Evolutionary conservation across 1,140 invertebrate species (phyloP).

Genomic region (Achroia grisella): DNA sequence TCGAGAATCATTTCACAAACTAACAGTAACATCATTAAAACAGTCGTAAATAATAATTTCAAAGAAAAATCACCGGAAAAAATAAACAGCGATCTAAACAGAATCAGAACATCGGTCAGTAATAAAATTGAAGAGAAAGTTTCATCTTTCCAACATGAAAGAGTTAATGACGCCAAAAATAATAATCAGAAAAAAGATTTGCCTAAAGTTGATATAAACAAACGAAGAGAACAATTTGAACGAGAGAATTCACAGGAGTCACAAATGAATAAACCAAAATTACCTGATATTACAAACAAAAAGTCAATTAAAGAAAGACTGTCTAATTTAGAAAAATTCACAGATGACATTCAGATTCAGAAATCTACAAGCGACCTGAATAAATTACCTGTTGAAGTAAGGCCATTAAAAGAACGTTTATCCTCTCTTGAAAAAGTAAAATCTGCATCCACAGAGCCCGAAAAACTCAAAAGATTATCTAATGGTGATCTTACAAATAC

Average conservation of each 20-base stretch:
- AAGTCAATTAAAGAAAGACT: slow-evolving; percentile 83
- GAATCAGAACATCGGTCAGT: slow-evolving; percentile 62
- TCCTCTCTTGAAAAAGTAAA: slow-evolving; percentile 78
- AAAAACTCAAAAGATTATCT: slow-evolving; percentile 65
- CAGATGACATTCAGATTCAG: slow-evolving; percentile 57
- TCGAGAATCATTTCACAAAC: slow-evolving; percentile 77
- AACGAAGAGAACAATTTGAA: slow-evolving; percentile 88
- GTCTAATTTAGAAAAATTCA: slow-evolving; percentile 77
- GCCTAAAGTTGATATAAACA: slow-evolving; percentile 87
- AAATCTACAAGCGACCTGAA: slow-evolving; percentile 63
- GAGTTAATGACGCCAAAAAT: slow-evolving; percentile 51
- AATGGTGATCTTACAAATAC: slow-evolving; percentile 70
- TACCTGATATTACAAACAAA: slow-evolving; percentile 76
- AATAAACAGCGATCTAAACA: slow-evolving; percentile 62
- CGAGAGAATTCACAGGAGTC: slow-evolving; percentile 73
- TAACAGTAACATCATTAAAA: slow-evolving; percentile 64
- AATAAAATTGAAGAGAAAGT: slow-evolving; percentile 74
- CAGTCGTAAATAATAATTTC: slow-evolving; percentile 45
- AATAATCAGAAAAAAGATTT: slow-evolving; percentile 75
- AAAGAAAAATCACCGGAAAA: slow-evolving; percentile 65
- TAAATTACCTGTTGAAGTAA: slow-evolving; percentile 77
- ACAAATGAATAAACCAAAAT: slow-evolving; percentile 65
- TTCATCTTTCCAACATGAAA: slow-evolving; percentile 66
- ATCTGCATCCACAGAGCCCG: slow-evolving; percentile 57
- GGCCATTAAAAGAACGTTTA: slow-evolving; percentile 77